phyloP scores from a whole-genome alignment of 2,888 invertebrate species.

The Eueremaeus valkanovi region DNA sequence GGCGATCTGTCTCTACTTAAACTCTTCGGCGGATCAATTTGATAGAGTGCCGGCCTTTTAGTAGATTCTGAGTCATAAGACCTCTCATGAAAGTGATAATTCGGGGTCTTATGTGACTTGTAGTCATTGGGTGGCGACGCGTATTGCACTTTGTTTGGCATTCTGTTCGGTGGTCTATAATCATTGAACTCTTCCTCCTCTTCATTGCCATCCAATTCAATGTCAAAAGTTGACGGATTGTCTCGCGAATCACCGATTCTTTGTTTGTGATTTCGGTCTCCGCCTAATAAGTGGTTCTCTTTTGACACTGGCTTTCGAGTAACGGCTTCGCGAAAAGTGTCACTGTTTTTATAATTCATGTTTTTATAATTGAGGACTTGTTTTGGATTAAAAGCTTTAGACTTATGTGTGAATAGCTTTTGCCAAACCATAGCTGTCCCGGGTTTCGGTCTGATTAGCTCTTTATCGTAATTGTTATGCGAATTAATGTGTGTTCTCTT shows the following conservation, averaged over 20 bases:
- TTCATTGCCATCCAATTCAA: background rate
- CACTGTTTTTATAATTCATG: constrained; percentile 18
- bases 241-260: background rate
- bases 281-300: background rate
- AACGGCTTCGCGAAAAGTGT: background rate
- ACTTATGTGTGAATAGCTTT: background rate
- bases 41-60: constrained; percentile 26
- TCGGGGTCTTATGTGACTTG: background rate
- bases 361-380: constrained; percentile 12
- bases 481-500: background rate
- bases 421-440: background rate
- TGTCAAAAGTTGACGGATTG: background rate
- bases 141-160: background rate
- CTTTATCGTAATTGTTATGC: background rate
- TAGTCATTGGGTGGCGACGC: background rate
- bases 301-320: background rate
- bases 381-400: background rate
- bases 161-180: background rate
- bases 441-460: constrained; percentile 33
- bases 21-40: constrained; percentile 20
- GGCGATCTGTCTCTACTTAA: background rate
- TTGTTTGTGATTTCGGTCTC: background rate
- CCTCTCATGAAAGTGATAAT: background rate
- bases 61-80: background rate
- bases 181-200: background rate